These are phyloP conservation scores for Upupa epops DNA, from an alignment of 2,113 vertebrate species.

Conservation along the genomic window DNA sequence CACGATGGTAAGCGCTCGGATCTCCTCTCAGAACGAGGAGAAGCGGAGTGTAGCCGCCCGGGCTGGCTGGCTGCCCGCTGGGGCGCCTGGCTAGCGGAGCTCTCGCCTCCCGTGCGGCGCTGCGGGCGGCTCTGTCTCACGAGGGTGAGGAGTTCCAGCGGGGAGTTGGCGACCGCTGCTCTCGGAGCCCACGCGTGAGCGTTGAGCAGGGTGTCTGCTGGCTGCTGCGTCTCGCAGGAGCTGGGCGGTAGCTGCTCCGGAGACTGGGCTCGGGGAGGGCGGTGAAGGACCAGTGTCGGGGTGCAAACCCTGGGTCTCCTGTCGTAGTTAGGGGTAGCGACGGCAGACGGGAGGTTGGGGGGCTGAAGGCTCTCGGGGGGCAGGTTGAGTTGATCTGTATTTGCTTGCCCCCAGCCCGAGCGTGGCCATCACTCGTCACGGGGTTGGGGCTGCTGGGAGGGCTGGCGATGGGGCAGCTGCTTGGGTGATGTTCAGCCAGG, in stretches of 20 bases:
- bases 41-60: neutral
- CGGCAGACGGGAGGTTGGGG: neutral
- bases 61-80: neutral
- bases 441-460: neutral
- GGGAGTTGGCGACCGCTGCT: neutral
- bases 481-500: neutral
- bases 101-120: neutral
- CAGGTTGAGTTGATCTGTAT: neutral
- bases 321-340: neutral
- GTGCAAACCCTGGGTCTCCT: neutral
- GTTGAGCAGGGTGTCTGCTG: neutral
- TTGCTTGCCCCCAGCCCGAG: neutral
- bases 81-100: neutral
- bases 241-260: neutral
- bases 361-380: neutral
- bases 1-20: conserved; percentile 85
- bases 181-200: neutral
- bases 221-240: neutral
- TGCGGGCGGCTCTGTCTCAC: too few relatives aligned
- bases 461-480: neutral
- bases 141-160: neutral
- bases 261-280: neutral
- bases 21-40: neutral
- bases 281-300: neutral
- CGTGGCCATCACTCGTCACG: neutral